phyloP scores from a whole-genome alignment of 2,888 invertebrate genomes.

The Cantharis rufa region DNA sequence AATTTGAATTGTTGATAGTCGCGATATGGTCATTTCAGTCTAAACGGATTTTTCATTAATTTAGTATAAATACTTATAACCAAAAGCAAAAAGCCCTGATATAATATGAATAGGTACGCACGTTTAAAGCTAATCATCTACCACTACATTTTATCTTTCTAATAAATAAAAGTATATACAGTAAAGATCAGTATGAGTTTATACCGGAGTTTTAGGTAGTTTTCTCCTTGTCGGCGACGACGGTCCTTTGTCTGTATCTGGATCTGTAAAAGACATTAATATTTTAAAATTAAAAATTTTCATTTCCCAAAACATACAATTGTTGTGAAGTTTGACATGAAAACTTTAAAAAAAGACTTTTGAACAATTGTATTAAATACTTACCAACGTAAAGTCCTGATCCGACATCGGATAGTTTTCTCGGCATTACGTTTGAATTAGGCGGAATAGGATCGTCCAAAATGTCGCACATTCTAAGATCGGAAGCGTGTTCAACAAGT shows the following conservation, averaged over 20 bases:
- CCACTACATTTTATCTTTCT: not conserved
- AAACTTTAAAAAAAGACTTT: not conserved
- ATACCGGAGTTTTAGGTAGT: conserved; percentile 97
- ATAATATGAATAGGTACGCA: not conserved
- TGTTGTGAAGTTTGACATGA: not conserved
- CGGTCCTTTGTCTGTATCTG: conserved; percentile 82
- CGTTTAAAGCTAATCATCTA: conserved; percentile 1
- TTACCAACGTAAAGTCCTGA: conserved; percentile 67
- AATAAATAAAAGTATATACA: not conserved
- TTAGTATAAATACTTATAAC: not conserved
- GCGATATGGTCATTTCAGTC: not conserved
- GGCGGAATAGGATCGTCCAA: conserved; percentile 67
- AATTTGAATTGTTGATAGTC: not conserved
- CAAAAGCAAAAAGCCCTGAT: not conserved
- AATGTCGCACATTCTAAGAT: conserved; percentile 71
- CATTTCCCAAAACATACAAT: not conserved
- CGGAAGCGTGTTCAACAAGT: conserved; percentile 80
- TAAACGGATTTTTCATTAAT: not conserved
- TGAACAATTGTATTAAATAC: conserved; percentile 19
- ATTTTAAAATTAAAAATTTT: conserved; percentile 13
- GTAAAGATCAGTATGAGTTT: conserved; percentile 59
- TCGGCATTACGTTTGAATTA: conserved; percentile 43
- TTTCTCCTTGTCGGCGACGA: conserved; percentile 90
- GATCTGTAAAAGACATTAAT: conserved; percentile 65
- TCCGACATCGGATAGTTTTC: conserved; percentile 56